These are phyloP conservation scores for Sinocyclocheilus grahami DNA, from an alignment of 2,113 vertebrate genomes.

Conservation along the genomic window DNA sequence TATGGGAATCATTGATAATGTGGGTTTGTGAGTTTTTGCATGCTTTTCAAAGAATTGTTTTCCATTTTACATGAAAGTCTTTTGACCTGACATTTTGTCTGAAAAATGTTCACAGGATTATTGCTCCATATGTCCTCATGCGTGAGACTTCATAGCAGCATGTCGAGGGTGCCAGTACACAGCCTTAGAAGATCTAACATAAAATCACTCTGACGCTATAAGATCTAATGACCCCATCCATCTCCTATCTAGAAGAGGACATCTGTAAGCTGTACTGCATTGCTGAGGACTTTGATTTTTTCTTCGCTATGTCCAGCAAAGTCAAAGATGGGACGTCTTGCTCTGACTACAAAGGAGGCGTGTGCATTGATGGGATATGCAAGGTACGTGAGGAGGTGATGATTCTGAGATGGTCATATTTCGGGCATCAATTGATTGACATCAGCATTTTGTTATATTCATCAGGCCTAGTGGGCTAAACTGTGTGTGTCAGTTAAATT, in stretches of 20 bases:
- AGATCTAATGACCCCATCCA: not conserved
- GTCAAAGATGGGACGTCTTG: constrained; percentile 96
- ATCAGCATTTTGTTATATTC: not conserved
- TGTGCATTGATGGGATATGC: constrained; percentile 95
- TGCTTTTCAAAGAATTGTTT: not conserved
- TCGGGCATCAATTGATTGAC: not conserved
- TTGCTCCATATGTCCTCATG: not conserved
- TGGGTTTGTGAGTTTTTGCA: not conserved
- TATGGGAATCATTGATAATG: not conserved
- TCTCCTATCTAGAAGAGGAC: constrained; percentile 83
- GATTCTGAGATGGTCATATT: not conserved
- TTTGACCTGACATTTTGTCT: not conserved
- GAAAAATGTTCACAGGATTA: not conserved
- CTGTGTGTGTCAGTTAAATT: not conserved
- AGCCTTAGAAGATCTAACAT: not conserved
- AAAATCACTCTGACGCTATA: not conserved
- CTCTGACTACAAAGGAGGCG: constrained; percentile 80
- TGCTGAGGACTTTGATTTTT: constrained; percentile 98
- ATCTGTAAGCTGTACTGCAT: constrained; percentile 98
- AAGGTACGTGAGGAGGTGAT: constrained; percentile 78
- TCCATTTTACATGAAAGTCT: constrained; percentile 17
- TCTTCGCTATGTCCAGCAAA: constrained; percentile 97
- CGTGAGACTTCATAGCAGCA: constrained; percentile 3
- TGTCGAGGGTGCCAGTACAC: not conserved
- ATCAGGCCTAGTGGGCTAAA: not conserved